Percentiles rank a stretch among this genome's conserved stretches.
These are phyloP conservation scores for Mohoua ochrocephala DNA, from an alignment of 2,113 vertebrate species.

Conservation along the genomic window DNA sequence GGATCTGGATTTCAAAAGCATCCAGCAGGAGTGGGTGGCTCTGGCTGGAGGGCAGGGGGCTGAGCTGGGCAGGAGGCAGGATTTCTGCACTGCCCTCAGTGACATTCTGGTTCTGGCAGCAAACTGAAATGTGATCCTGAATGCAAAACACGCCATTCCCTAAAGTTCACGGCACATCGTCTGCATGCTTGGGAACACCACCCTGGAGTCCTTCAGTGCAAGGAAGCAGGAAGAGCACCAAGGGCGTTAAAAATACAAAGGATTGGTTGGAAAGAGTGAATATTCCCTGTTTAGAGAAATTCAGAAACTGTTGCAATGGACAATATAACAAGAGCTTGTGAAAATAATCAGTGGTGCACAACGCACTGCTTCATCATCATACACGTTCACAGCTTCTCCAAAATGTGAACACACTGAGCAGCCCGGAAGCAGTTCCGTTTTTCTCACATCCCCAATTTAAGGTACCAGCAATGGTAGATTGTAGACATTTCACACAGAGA, in stretches of 20 bases:
- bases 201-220: not conserved
- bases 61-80: not conserved
- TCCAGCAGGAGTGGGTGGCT: not conserved
- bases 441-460: not conserved
- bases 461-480: not conserved
- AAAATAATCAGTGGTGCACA: not conserved
- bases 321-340: not conserved
- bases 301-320: not conserved
- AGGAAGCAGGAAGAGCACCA: not conserved
- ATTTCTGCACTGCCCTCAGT: not conserved
- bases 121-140: constrained; percentile 29
- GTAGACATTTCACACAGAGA: not conserved
- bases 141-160: not conserved
- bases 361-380: not conserved
- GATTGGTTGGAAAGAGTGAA: not conserved
- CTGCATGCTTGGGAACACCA: not conserved
- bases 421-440: not conserved
- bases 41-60: not conserved
- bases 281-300: not conserved
- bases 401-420: not conserved
- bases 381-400: not conserved
- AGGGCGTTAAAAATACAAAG: not conserved
- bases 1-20: not conserved
- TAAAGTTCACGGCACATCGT: not conserved
- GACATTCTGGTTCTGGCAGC: not conserved